Conservation (phyloP, 1,140 invertebrate species). For the Anadara kagoshimensis region DNA sequence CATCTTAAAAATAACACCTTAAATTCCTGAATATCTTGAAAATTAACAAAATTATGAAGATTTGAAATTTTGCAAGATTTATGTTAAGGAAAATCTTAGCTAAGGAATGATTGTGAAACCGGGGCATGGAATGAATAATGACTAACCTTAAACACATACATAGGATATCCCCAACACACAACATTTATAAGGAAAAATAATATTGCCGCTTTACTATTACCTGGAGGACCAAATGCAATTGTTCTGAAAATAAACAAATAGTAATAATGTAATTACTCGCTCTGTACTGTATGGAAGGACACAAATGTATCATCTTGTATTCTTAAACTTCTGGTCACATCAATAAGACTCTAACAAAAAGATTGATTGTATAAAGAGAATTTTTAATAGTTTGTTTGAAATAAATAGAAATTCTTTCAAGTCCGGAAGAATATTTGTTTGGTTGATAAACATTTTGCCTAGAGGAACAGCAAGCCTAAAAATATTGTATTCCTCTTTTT, state of each 20-base stretch:
- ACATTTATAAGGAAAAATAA: slow-evolving; percentile 90
- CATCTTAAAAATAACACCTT: too few relatives aligned
- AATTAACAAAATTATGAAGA: too few relatives aligned
- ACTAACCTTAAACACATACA: slow-evolving; percentile 89
- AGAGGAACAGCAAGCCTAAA: too few relatives aligned
- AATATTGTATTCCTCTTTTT: too few relatives aligned
- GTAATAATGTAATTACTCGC: not conserved
- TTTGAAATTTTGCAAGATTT: too few relatives aligned
- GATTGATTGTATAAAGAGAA: not conserved
- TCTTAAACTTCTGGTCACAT: not conserved
- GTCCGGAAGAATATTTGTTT: too few relatives aligned
- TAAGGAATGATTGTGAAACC: too few relatives aligned
- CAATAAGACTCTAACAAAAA: not conserved
- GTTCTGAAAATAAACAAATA: slow-evolving; percentile 76
- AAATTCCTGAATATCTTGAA: too few relatives aligned
- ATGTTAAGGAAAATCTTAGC: too few relatives aligned
- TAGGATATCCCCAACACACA: slow-evolving; percentile 92
- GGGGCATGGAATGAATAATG: not conserved
- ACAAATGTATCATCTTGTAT: too few relatives aligned
- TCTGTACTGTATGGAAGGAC: not conserved
- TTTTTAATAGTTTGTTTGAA: not conserved
- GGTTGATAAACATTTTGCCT: too few relatives aligned
- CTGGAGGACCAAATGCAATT: slow-evolving; percentile 90
- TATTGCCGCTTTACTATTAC: slow-evolving; percentile 90
- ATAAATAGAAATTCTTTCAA: not conserved